Evolutionary conservation across 2,888 invertebrate genomes (phyloP).

Genomic region (Orthonychiurus folsomi): DNA sequence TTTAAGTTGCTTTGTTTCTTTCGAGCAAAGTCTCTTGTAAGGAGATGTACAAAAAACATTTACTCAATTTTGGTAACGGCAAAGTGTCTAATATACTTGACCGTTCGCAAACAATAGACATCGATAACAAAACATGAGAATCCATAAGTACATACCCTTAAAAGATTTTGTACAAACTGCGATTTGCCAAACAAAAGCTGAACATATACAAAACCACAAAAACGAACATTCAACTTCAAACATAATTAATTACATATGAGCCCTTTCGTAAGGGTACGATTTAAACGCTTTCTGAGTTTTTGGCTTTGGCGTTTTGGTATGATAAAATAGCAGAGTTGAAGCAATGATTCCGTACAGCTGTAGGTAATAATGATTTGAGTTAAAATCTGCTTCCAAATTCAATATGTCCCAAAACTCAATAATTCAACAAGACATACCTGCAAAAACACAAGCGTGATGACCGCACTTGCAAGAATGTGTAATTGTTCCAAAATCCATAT

Average conservation of each 20-base stretch:
- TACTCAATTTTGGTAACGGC: too few relatives aligned
- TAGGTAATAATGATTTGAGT: constrained; percentile 40
- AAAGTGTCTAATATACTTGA: too few relatives aligned
- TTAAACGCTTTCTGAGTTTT: constrained; percentile 58
- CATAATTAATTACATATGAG: constrained; percentile 20
- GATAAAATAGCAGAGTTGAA: constrained; percentile 64
- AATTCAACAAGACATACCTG: constrained; percentile 57
- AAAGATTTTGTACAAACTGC: too few relatives aligned
- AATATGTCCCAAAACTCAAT: background rate
- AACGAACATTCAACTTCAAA: background rate
- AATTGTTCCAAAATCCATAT: constrained; percentile 58
- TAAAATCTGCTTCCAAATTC: background rate
- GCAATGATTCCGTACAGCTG: constrained; percentile 65
- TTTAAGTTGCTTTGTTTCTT: too few relatives aligned
- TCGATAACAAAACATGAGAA: too few relatives aligned
- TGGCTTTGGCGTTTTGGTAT: constrained; percentile 27
- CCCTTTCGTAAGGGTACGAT: constrained; percentile 48
- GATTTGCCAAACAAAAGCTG: background rate
- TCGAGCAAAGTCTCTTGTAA: too few relatives aligned
- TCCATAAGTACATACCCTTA: too few relatives aligned
- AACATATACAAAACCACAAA: background rate
- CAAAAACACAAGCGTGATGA: constrained; percentile 63
- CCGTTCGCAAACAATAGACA: too few relatives aligned
- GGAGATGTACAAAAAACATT: too few relatives aligned
- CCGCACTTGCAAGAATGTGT: constrained; percentile 68